phyloP scores from a whole-genome alignment of 2,797 vertebrate genomes.

The Columba guinea region DNA sequence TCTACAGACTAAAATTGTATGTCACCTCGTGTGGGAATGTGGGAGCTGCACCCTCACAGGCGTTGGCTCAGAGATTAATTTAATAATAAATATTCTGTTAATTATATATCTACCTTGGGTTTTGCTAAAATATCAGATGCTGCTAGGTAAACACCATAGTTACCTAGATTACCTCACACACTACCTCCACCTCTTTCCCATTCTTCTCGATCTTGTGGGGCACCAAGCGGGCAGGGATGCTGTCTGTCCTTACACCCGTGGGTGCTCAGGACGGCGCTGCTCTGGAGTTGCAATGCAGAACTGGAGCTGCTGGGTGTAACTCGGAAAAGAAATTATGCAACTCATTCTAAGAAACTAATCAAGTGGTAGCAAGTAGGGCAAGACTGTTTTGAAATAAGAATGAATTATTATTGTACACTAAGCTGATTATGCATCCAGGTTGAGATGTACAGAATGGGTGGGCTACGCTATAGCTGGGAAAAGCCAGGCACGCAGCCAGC shows the following conservation, averaged over 20 bases:
- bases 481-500: constrained; percentile 15
- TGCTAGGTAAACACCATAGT: neutral
- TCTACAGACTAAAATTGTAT: neutral
- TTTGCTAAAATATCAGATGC: neutral
- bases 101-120: neutral
- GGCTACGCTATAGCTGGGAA: neutral
- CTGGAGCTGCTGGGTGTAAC: neutral
- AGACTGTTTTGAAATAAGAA: neutral
- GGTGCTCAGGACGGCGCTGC: neutral
- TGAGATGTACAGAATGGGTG: neutral
- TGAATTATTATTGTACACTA: neutral
- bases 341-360: neutral
- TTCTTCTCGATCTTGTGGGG: neutral
- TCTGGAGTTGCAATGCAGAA: neutral
- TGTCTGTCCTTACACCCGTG: accelerated
- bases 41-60: neutral
- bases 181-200: neutral
- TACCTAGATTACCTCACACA: neutral
- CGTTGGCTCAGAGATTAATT: neutral
- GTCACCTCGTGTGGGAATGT: neutral
- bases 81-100: neutral
- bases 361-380: neutral
- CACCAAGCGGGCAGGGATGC: accelerated
- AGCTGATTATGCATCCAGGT: neutral
- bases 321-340: neutral